These are phyloP conservation scores for Poeciliopsis gracilis DNA, from an alignment of 2,797 vertebrate genomes.

Conservation along the genomic window DNA sequence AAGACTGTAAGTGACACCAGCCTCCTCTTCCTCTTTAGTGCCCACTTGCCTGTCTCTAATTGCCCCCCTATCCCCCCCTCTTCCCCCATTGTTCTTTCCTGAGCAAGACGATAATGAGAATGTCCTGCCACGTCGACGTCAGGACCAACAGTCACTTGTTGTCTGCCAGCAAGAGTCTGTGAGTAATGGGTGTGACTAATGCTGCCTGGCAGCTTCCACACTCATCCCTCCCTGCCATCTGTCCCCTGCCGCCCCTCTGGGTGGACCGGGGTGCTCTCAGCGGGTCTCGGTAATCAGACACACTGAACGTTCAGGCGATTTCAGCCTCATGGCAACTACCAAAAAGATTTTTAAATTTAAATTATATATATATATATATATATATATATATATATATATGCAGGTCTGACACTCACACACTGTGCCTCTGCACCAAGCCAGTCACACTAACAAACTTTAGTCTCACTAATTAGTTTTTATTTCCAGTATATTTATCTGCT, in stretches of 20 bases:
- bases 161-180: conserved; percentile 77
- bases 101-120: conserved; percentile 78
- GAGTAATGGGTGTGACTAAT: conserved; percentile 87
- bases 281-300: conserved; percentile 75
- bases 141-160: conserved; percentile 71
- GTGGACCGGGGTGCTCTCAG: conserved; percentile 76
- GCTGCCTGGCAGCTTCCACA: conserved; percentile 78
- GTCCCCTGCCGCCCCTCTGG: conserved; percentile 80
- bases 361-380: too few relatives aligned
- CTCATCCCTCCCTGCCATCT: conserved; percentile 79
- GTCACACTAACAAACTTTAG: conserved; percentile 45
- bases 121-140: conserved; percentile 76
- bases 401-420: conserved; percentile 18
- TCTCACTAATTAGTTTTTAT: conserved; percentile 31
- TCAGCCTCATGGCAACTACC: conserved; percentile 40
- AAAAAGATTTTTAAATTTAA: conserved; percentile 13
- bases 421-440: conserved; percentile 25
- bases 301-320: conserved; percentile 21
- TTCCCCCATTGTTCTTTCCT: conserved; percentile 64
- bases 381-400: too few relatives aligned
- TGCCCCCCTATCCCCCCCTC: conserved; percentile 18
- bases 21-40: conserved; percentile 36
- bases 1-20: conserved; percentile 30
- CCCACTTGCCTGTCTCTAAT: conserved; percentile 64
- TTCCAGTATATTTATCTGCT: conserved; percentile 8